A percentile compares a stretch with the other conserved stretches of the same genome.
Evolutionary conservation across 2,113 vertebrate species (phyloP).

Genomic region (Salvator merianae): DNA sequence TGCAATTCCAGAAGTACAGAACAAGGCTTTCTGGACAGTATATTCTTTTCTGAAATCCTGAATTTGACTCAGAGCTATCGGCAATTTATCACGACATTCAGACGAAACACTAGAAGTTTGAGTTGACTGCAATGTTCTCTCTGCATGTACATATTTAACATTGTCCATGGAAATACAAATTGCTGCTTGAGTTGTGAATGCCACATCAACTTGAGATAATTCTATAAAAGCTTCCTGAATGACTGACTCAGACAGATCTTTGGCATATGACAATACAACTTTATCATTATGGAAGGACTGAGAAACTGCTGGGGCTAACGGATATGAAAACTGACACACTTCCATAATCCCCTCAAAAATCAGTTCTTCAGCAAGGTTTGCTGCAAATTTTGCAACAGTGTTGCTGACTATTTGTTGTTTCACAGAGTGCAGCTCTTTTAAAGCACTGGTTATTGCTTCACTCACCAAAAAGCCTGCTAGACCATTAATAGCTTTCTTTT

Average conservation of each 20-base stretch:
- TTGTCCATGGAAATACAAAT: slow-evolving; percentile 93
- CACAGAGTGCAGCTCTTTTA: slow-evolving; percentile 88
- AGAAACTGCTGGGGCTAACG: slow-evolving; percentile 81
- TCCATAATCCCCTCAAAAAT: slow-evolving; percentile 99
- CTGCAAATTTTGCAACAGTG: slow-evolving; percentile 87
- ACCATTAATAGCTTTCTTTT: slow-evolving; percentile 88
- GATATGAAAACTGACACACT: slow-evolving; percentile 95
- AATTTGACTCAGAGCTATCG: slow-evolving; percentile 44
- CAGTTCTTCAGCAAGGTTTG: slow-evolving; percentile 93
- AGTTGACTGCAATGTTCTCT: slow-evolving; percentile 73
- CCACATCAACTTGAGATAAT: slow-evolving; percentile 90
- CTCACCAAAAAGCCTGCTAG: slow-evolving; percentile 90
- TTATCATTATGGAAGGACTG: slow-evolving; percentile 84
- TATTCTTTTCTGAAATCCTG: slow-evolving; percentile 77
- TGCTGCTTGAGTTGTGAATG: slow-evolving; percentile 91
- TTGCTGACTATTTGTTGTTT: slow-evolving; percentile 95
- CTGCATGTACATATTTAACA: slow-evolving; percentile 83
- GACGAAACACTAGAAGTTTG: slow-evolving; percentile 75
- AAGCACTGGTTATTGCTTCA: slow-evolving; percentile 89
- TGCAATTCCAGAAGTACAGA: slow-evolving; percentile 91
- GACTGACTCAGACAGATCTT: slow-evolving; percentile 94
- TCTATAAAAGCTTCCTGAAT: slow-evolving; percentile 98
- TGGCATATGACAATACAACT: slow-evolving; percentile 90
- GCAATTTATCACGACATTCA: slow-evolving; percentile 63
- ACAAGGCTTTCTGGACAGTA: slow-evolving; percentile 89